A percentile compares a stretch with the other conserved stretches of the same genome.
Conservation (phyloP, 2,888 invertebrate genomes). For the Tenthredo scrophulariae region DNA sequence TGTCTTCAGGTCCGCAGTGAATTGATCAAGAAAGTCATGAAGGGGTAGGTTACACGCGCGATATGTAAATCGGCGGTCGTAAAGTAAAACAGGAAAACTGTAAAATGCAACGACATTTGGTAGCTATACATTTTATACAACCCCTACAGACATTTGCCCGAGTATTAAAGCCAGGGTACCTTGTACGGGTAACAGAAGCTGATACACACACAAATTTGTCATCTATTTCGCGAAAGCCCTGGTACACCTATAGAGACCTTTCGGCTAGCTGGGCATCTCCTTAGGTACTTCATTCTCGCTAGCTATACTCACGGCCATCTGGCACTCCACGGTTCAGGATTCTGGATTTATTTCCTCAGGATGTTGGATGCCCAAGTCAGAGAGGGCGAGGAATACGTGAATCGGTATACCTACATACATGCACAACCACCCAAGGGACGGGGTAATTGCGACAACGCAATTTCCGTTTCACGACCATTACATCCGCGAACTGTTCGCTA, state of each 20-base stretch:
- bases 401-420: neutral
- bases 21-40: conserved; percentile 32
- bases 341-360: conserved; percentile 14
- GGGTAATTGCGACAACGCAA: conserved; percentile 23
- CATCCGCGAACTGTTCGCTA: neutral
- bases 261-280: neutral
- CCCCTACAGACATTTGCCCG: neutral
- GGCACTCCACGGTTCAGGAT: neutral
- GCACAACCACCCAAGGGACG: neutral
- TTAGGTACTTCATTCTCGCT: neutral
- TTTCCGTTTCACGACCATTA: conserved; percentile 5
- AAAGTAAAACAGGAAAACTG: conserved; percentile 26
- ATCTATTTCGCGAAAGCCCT: neutral
- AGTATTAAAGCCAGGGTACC: neutral
- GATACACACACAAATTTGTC: neutral
- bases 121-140: neutral
- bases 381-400: neutral
- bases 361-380: neutral
- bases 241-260: neutral
- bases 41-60: neutral
- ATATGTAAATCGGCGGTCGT: conserved; percentile 39
- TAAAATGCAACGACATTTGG: conserved; percentile 27
- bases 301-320: conserved; percentile 16
- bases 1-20: neutral
- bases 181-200: neutral